Evolutionary conservation across 1,140 invertebrate species (phyloP).

Genomic region (Lordiphosa clarofinis): DNA sequence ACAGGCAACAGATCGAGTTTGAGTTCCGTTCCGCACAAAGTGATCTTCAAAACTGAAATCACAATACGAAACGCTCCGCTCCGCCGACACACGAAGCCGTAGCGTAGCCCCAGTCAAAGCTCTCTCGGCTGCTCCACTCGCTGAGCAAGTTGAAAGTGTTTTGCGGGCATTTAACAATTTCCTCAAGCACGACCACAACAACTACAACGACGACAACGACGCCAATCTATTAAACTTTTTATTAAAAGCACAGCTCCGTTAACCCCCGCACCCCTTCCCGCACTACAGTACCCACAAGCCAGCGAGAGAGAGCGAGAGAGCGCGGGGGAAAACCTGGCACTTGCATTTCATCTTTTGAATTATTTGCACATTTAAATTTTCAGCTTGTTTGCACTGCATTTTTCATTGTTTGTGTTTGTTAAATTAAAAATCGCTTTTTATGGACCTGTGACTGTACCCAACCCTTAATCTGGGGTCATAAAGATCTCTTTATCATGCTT

Average conservation of each 20-base stretch:
- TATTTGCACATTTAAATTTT: slow-evolving; percentile 41
- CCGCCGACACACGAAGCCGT: slow-evolving; percentile 25
- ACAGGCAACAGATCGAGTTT: slow-evolving; percentile 5
- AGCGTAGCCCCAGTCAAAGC: slow-evolving; percentile 26
- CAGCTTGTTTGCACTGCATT: slow-evolving; percentile 14
- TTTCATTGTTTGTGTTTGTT: slow-evolving; percentile 39
- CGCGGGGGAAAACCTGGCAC: no score
- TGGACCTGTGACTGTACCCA: slow-evolving; percentile 13
- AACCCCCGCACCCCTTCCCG: no score
- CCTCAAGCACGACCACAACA: slow-evolving; percentile 33
- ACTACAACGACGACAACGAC: slow-evolving; percentile 21
- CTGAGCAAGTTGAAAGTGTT: slow-evolving; percentile 57
- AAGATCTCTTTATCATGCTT: slow-evolving; percentile 31
- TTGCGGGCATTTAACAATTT: slow-evolving; percentile 62
- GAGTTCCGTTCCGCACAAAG: slow-evolving; percentile 38
- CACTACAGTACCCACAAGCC: background rate
- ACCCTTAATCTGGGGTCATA: slow-evolving; percentile 28
- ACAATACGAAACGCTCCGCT: slow-evolving; percentile 39
- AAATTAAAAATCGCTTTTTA: slow-evolving; percentile 29
- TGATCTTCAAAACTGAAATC: slow-evolving; percentile 69
- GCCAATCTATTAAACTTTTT: slow-evolving; percentile 72
- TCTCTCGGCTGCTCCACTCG: slow-evolving; percentile 2
- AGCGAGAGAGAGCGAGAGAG: background rate
- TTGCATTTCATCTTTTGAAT: slow-evolving; percentile 17
- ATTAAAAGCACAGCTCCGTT: slow-evolving; percentile 69